Percentiles rank a stretch among this genome's conserved stretches.
phyloP scores from a whole-genome alignment of 2,113 vertebrate genomes.

The Falcunculus frontatus region DNA sequence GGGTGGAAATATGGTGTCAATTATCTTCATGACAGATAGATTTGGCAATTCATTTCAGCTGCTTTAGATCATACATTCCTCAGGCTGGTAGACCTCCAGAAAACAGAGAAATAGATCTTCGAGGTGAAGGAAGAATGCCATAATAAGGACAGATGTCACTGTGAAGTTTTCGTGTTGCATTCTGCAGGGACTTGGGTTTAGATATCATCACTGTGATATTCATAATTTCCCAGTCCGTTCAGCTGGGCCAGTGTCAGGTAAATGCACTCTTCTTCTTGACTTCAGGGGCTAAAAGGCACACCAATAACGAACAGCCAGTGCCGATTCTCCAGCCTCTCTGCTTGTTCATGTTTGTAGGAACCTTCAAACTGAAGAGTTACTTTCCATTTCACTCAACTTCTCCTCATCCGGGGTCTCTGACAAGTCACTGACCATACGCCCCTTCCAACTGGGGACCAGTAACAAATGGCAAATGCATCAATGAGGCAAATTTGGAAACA shows the following conservation, averaged over 20 bases:
- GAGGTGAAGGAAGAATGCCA: slow-evolving; percentile 21
- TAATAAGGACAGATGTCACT: slow-evolving; percentile 10
- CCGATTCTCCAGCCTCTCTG: neutral
- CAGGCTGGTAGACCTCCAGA: slow-evolving; percentile 28
- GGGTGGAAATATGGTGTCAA: slow-evolving; percentile 42
- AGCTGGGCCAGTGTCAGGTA: neutral
- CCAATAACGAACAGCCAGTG: neutral
- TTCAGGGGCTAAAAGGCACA: neutral
- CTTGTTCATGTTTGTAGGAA: neutral
- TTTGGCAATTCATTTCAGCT: slow-evolving; percentile 36
- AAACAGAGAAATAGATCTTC: slow-evolving; percentile 20
- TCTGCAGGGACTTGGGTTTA: neutral
- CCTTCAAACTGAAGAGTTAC: neutral
- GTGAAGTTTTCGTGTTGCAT: neutral
- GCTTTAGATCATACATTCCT: slow-evolving; percentile 23
- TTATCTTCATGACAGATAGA: slow-evolving; percentile 46
- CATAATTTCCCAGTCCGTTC: neutral
- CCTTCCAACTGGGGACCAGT: neutral
- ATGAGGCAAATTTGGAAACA: neutral
- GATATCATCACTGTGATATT: neutral
- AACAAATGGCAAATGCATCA: neutral
- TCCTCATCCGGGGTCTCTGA: neutral
- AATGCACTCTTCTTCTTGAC: neutral
- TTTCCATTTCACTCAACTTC: neutral
- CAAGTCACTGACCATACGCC: neutral